A percentile compares a stretch with the other conserved stretches of the same genome.
Evolutionary conservation across 1,140 invertebrate species (phyloP).

Genomic region (Drepana arcuata): DNA sequence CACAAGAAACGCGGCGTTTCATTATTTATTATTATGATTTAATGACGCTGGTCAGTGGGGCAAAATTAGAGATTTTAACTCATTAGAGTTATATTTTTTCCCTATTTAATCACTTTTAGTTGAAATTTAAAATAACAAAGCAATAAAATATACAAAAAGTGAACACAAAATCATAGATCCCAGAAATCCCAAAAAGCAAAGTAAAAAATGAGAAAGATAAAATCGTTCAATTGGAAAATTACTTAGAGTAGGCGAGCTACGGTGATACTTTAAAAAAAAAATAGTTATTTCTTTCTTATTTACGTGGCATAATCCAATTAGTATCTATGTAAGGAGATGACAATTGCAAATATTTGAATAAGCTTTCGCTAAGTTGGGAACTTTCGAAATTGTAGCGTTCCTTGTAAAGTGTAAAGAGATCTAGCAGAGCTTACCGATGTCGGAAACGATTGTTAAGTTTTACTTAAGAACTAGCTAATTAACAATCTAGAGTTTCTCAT

Average conservation of each 20-base stretch:
- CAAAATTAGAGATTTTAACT: too few relatives aligned
- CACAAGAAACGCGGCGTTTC: too few relatives aligned
- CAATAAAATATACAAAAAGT: background rate
- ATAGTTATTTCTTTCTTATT: background rate
- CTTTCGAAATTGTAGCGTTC: background rate
- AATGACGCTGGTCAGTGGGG: too few relatives aligned
- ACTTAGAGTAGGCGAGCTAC: background rate
- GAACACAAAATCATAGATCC: background rate
- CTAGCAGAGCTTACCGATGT: background rate
- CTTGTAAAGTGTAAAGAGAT: background rate
- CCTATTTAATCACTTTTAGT: background rate
- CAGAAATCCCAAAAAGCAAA: too few relatives aligned
- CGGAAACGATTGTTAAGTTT: background rate
- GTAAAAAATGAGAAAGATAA: too few relatives aligned
- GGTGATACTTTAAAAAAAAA: background rate
- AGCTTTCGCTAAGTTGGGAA: background rate
- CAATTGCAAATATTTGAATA: background rate
- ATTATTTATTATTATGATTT: too few relatives aligned
- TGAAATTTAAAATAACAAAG: background rate
- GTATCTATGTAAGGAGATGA: background rate
- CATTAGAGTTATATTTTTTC: too few relatives aligned
- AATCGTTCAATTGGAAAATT: background rate
- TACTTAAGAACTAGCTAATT: too few relatives aligned
- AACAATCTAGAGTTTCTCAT: too few relatives aligned
- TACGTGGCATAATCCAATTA: background rate